Base-by-base conservation (phyloP, 1,140 invertebrate species). In the Lucilia cuprina region DNA sequence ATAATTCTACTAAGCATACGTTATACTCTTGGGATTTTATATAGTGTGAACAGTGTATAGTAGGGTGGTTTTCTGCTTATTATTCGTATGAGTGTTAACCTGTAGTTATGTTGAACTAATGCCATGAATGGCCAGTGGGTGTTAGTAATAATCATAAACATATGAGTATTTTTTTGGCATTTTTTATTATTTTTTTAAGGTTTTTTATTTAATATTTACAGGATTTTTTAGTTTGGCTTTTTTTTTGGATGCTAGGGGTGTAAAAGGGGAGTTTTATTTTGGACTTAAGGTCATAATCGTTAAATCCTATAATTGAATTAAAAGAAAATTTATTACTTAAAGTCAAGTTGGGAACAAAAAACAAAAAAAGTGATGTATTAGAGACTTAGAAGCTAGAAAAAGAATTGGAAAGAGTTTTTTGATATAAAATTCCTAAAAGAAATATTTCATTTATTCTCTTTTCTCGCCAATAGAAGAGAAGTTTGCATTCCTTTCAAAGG, bases 271-370 rank as follows among this genome's bases (percentile, higher is more conserved):
- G 41, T 41, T 55, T 55, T 55, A 2, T n/a, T 55, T 55, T 25
- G 8, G 74, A 1, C 34, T 13, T 25, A 19, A 35, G 5, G 74
- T 35, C 21, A 75, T 75, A 75, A 75, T 75, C 74, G 74, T 75
- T 2, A 75, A 75, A 75, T 75, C 13, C 7, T 30, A 75, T 75
- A 75, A 75, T 75, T 75, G 74, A 75, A 75, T 75, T 75, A 75
- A 41, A 75, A 75, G 3, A 75, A 75, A 41, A 75, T 75, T 12
- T 35, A n/a, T 35, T 35, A 19, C 21, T 30, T 75, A 14, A 12
- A 35, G 19, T 14, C 13, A 75, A 19, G 0, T 13, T 19, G 12
- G n/a, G 41, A 30, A 30, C 25, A 30, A n/a, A n/a, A n/a, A n/a
- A n/a, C 2, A 75, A 25, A 35, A 21, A 55, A 55, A 55, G 50